Evolutionary conservation across 2,113 vertebrate species (phyloP).

Genomic region (Engraulis encrasicolus): DNA sequence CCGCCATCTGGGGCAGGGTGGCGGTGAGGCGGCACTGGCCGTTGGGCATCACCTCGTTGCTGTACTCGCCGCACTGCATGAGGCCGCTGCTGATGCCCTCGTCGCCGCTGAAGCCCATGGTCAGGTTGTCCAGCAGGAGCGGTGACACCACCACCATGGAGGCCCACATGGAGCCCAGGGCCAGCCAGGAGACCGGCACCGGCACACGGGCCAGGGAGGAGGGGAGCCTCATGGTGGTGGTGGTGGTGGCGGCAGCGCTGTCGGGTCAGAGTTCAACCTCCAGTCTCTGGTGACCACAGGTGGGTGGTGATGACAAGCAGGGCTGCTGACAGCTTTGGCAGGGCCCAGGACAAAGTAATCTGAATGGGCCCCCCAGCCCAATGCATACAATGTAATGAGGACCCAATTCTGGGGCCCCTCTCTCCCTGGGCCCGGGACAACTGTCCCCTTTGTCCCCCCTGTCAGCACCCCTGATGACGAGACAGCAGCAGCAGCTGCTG

Average conservation of each 20-base stretch:
- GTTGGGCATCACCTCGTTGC: slow-evolving; percentile 75
- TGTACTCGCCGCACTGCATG: slow-evolving; percentile 78
- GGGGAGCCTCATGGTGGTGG: slow-evolving; percentile 1
- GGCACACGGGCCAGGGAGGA: neutral
- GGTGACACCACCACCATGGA: neutral
- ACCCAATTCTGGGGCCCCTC: too few species aligned
- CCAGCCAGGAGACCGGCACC: neutral
- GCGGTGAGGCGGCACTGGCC: slow-evolving; percentile 80
- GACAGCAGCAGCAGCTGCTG: neutral
- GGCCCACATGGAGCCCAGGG: neutral
- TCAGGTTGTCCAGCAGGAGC: neutral
- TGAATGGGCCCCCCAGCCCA: too few species aligned
- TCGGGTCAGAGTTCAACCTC: neutral
- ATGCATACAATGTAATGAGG: too few species aligned
- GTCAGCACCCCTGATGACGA: too few species aligned
- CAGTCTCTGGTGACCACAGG: neutral
- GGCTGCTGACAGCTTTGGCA: too few species aligned
- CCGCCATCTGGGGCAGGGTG: slow-evolving; percentile 74
- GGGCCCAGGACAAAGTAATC: too few species aligned
- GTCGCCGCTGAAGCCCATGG: neutral
- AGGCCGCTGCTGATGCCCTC: slow-evolving; percentile 57
- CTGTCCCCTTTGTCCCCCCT: too few species aligned
- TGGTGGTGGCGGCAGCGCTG: too few species aligned
- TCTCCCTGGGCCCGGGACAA: too few species aligned
- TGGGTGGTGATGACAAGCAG: neutral